These are phyloP conservation scores for Chelon auratus DNA, from an alignment of 2,797 vertebrate genomes.

Conservation along the genomic window DNA sequence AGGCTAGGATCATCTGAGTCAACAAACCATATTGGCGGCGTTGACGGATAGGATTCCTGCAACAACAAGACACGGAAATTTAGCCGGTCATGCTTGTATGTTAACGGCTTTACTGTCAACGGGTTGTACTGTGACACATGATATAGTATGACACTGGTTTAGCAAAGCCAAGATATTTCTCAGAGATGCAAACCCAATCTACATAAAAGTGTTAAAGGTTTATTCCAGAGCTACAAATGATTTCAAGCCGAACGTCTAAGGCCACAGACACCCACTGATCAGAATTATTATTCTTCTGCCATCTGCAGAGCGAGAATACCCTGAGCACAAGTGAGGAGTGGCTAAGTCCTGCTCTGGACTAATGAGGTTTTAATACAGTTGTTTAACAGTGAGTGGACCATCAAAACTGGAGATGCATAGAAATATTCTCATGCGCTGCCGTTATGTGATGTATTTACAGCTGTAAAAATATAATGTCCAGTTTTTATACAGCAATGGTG, in stretches of 20 bases:
- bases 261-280: slow-evolving; percentile 42
- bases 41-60: slow-evolving; percentile 96
- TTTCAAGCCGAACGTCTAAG: slow-evolving; percentile 39
- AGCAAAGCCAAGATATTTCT: slow-evolving; percentile 8
- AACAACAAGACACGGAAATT: slow-evolving; percentile 39
- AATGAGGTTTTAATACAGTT: slow-evolving; percentile 11
- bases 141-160: slow-evolving; percentile 5
- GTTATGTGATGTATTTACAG: neutral
- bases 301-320: slow-evolving; percentile 20
- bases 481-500: neutral
- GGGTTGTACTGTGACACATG: neutral
- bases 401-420: neutral
- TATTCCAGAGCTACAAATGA: slow-evolving; percentile 11
- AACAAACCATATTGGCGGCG: slow-evolving; percentile 98
- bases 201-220: slow-evolving; percentile 30
- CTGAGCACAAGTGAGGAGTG: neutral
- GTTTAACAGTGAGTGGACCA: slow-evolving; percentile 1
- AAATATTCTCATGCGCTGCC: neutral
- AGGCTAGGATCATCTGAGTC: slow-evolving; percentile 99
- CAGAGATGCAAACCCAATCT: neutral
- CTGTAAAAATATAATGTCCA: neutral
- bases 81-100: neutral
- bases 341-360: slow-evolving; percentile 6
- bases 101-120: neutral
- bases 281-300: slow-evolving; percentile 19